phyloP scores from a whole-genome alignment of 2,113 vertebrate genomes.

The Toxotes chatareus region DNA sequence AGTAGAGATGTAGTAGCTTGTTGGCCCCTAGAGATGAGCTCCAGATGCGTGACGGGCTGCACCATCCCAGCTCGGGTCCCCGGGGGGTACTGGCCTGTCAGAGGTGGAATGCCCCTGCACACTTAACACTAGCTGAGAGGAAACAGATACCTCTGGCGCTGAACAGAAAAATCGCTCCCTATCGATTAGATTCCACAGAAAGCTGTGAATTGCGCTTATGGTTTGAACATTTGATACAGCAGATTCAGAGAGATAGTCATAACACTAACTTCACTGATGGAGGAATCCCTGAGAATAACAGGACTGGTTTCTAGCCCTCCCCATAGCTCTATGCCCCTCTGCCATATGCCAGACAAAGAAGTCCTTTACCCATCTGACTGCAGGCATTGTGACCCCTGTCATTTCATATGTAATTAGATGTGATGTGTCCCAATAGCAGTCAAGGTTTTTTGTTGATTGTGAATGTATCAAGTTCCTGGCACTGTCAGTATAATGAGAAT shows the following conservation, averaged over 20 bases:
- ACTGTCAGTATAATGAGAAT: conserved; percentile 66
- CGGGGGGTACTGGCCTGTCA: conserved; percentile 75
- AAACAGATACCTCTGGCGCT: conserved; percentile 76
- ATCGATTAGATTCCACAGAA: conserved; percentile 74
- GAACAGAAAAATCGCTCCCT: conserved; percentile 64
- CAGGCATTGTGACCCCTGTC: conserved; percentile 58
- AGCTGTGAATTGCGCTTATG: conserved; percentile 80
- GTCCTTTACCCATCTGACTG: conserved; percentile 67
- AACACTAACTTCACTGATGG: conserved; percentile 64
- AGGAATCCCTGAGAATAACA: conserved; percentile 26
- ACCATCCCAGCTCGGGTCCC: conserved; percentile 65
- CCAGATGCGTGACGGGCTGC: conserved; percentile 76
- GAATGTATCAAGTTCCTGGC: conserved; percentile 60
- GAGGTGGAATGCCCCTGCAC: conserved; percentile 80
- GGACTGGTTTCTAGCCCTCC: conserved; percentile 3
- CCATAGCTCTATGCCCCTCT: neutral
- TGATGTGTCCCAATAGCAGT: conserved; percentile 62
- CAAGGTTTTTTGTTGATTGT: conserved; percentile 59
- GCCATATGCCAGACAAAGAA: conserved; percentile 63
- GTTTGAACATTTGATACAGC: conserved; percentile 79
- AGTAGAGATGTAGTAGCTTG: conserved; percentile 65
- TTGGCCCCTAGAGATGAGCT: conserved; percentile 73
- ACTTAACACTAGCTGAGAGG: conserved; percentile 80
- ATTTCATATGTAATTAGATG: conserved; percentile 71
- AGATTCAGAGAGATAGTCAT: conserved; percentile 64